Conservation (phyloP, 1,140 invertebrate species). For the Orussus abietinus region DNA sequence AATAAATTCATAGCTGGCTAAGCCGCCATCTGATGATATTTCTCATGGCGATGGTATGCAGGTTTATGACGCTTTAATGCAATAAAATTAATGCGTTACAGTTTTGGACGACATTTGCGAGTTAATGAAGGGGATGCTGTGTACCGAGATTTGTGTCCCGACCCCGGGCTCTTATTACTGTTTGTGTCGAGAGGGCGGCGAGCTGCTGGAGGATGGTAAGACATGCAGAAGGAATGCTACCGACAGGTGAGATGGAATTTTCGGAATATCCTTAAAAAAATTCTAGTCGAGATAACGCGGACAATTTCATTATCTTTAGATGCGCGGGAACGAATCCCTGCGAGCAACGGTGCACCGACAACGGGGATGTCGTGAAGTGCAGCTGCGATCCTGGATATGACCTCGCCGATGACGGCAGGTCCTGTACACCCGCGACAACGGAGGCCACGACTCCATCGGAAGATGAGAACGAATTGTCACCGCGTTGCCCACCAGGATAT, state of each 20-base stretch:
- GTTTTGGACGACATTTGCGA: conserved; percentile 61
- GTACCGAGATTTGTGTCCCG: conserved; percentile 70
- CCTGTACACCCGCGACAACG: conserved; percentile 43
- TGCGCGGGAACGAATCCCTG: conserved; percentile 56
- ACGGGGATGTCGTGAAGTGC: conserved; percentile 51
- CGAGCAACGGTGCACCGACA: conserved; percentile 55
- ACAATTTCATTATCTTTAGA: conserved; percentile 27
- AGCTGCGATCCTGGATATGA: conserved; percentile 55
- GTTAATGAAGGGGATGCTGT: conserved; percentile 63
- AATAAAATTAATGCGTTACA: too few relatives aligned
- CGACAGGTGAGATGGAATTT: conserved; percentile 28
- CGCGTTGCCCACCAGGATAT: conserved; percentile 61
- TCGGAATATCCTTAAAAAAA: background rate
- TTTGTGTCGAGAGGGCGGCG: conserved; percentile 68
- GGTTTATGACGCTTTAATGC: too few relatives aligned
- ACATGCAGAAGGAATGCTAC: conserved; percentile 56
- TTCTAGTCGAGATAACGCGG: background rate
- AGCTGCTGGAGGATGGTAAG: conserved; percentile 63
- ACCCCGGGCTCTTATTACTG: conserved; percentile 68
- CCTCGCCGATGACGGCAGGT: conserved; percentile 49
- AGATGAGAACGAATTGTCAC: conserved; percentile 16
- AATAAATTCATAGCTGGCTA: too few relatives aligned
- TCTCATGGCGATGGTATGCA: too few relatives aligned
- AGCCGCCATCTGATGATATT: too few relatives aligned
- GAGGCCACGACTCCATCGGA: conserved; percentile 16